Evolutionary conservation across 2,113 vertebrate genomes (phyloP).

Genomic region (Benthochromis sp.): DNA sequence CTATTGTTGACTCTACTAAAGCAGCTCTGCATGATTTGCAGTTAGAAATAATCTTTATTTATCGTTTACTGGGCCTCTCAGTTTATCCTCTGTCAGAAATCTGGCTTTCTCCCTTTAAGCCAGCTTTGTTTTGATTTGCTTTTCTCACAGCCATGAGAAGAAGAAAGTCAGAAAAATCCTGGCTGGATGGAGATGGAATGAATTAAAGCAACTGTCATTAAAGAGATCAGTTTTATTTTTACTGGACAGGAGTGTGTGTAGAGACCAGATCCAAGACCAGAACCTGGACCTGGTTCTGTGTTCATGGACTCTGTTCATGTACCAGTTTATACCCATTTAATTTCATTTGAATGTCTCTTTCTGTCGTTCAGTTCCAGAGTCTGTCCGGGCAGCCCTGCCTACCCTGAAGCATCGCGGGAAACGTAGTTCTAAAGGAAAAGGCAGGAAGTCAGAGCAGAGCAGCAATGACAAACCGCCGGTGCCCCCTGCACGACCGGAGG

Average conservation of each 20-base stretch:
- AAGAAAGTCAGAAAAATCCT: neutral
- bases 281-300: neutral
- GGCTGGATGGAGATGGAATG: neutral
- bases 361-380: slow-evolving; percentile 57
- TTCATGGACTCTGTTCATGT: neutral
- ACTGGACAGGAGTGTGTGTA: neutral
- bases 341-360: neutral
- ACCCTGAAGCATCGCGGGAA: slow-evolving; percentile 54
- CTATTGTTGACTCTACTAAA: neutral
- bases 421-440: slow-evolving; percentile 47
- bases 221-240: neutral
- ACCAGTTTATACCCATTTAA: neutral
- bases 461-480: neutral
- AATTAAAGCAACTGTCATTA: neutral
- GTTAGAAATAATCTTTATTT: neutral
- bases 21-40: neutral
- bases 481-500: neutral
- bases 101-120: neutral
- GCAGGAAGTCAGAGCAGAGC: slow-evolving; percentile 31
- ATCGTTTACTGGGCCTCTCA: neutral
- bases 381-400: slow-evolving; percentile 37
- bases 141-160: neutral
- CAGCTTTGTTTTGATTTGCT: neutral
- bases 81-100: neutral
- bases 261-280: neutral